A percentile compares a stretch with the other conserved stretches of the same genome.
Conservation (phyloP, 30 jellyfish, hydroid and myxozoan genomes). For the Chrysaora quinquecirrha region DNA sequence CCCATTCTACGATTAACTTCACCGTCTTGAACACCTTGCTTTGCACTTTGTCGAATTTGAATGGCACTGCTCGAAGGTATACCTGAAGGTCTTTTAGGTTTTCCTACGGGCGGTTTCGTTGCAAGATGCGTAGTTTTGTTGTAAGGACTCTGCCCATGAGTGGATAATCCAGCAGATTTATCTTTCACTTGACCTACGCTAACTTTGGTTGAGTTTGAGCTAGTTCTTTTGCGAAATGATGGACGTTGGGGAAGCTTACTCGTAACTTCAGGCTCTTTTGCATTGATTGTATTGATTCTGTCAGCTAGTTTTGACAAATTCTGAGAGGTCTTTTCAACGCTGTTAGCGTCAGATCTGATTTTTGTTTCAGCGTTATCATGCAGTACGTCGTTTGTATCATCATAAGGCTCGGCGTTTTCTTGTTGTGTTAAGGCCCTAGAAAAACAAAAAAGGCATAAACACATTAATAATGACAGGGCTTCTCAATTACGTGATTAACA, state of each 20-base stretch:
- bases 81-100: slow-evolving; percentile 13
- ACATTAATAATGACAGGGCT: too few relatives aligned
- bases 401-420: not conserved
- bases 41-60: not conserved
- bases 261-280: not conserved
- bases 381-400: too few relatives aligned
- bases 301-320: slow-evolving; percentile 59
- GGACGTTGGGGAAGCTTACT: slow-evolving; percentile 38
- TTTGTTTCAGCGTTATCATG: not conserved
- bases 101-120: slow-evolving; percentile 40
- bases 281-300: slow-evolving; percentile 35
- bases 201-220: slow-evolving; percentile 49
- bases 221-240: slow-evolving; percentile 45
- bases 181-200: slow-evolving; percentile 42
- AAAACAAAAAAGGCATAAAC: too few relatives aligned
- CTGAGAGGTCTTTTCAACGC: slow-evolving; percentile 31
- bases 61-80: slow-evolving; percentile 1
- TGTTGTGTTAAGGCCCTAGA: too few relatives aligned
- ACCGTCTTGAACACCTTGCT: not conserved
- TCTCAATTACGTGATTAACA: too few relatives aligned
- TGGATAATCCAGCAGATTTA: slow-evolving; percentile 31
- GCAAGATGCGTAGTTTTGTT: slow-evolving; percentile 30
- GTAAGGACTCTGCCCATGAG: slow-evolving; percentile 68
- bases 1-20: too few relatives aligned
- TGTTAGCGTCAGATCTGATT: not conserved